Evolutionary conservation across 2,797 vertebrate species (phyloP), one percentile per base, ranked within the genome.

Genomic region (Coregonus sp.): DNA sequence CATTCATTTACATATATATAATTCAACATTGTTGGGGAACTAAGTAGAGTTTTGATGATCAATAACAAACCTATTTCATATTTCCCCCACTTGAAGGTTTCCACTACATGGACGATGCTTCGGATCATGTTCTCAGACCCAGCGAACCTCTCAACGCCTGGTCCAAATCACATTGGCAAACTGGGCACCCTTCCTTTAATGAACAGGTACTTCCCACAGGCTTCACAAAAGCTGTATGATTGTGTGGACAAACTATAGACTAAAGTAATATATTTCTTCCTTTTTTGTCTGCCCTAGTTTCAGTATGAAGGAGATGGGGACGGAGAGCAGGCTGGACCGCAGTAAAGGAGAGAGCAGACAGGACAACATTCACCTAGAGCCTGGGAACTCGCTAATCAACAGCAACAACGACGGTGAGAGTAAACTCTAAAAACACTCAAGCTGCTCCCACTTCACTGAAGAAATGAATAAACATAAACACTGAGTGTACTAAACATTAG

Each of bases 41-140:
- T 47, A 47, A 47, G 9, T 47, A 0, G 52, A n/a, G 40, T 56
- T 56, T 56, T n/a, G 15, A n/a, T 56, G 52, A n/a, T 18, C 12
- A 4, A 59, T 4, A 37, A 12, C 7, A 61, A 15, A 4, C 31
- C 15, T 20, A 7, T 73, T 37, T 59, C 16, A n/a, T 29, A 51
- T 14, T 61, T 11, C 16, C 7, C 40, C 3, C 40, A 70, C 47
- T 0, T 37, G 18, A 83, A 95, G 95, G 95, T 95, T 82, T 95
- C 95, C 2, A 95, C 94, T 63, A 99, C 97, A 0, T 99, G 98
- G 98, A 97, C 97, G 0, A 99, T 99, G 98, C 89, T 99, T 80
- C 93, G 97, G 77, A 97, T 99, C 72, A 99, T 99, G 93, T 99
- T 98, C 87, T 98, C 96, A 5, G 96, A 97, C 84, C 95, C 97